Evolutionary conservation across 1,140 invertebrate genomes (phyloP).

Genomic region (Drosophila repleta): DNA sequence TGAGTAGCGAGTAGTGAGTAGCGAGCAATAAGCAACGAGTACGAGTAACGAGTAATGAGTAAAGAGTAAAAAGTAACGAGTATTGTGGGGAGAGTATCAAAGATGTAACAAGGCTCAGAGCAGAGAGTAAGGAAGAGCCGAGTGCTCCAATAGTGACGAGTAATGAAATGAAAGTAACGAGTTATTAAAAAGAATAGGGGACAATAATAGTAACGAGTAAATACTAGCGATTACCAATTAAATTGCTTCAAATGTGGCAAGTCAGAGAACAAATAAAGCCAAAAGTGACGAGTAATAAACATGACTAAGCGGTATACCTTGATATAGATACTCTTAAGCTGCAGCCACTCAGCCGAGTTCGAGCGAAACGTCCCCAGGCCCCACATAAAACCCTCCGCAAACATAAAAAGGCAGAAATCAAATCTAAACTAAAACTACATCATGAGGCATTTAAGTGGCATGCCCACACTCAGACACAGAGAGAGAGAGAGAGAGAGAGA

Average conservation of each 20-base stretch:
- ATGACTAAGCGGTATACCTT: too few relatives aligned
- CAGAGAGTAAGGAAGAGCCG: too few relatives aligned
- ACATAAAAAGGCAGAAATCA: slow-evolving; percentile 20
- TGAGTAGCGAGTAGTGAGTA: not conserved
- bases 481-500: not conserved
- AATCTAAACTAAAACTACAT: slow-evolving; percentile 71
- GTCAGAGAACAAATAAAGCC: too few relatives aligned
- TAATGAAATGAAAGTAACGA: not conserved
- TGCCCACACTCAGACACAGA: slow-evolving; percentile 17
- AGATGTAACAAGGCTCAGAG: too few relatives aligned
- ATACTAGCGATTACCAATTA: too few relatives aligned
- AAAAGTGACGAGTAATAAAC: too few relatives aligned
- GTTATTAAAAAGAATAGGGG: not conserved
- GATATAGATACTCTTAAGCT: not conserved
- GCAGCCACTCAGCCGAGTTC: not conserved
- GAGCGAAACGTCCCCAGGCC: slow-evolving; percentile 11
- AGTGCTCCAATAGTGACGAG: too few relatives aligned
- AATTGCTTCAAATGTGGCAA: too few relatives aligned
- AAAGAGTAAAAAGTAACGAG: not conserved
- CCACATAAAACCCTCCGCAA: slow-evolving; percentile 3
- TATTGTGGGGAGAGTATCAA: not conserved
- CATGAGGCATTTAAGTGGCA: slow-evolving; percentile 72
- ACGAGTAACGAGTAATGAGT: not conserved
- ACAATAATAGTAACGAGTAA: too few relatives aligned
- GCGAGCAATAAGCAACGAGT: not conserved